Evolutionary conservation across 2,888 invertebrate genomes (phyloP).

Genomic region (Deilephila elpenor): DNA sequence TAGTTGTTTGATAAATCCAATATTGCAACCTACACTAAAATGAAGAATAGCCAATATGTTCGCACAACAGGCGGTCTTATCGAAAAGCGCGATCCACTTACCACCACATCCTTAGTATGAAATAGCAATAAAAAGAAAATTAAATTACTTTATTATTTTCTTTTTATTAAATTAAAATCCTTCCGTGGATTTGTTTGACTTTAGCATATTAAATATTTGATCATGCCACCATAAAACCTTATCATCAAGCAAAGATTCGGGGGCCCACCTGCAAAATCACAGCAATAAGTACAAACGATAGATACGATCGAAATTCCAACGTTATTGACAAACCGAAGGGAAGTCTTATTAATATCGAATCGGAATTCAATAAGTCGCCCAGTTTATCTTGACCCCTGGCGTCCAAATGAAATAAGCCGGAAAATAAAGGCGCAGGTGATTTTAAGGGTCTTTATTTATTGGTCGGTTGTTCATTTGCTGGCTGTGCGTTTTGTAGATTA

Average conservation of each 20-base stretch:
- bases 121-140: no score
- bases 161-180: no score
- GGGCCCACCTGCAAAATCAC: slow-evolving; percentile 37
- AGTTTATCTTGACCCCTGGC: slow-evolving; percentile 42
- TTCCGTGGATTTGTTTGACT: no score
- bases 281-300: slow-evolving; percentile 37
- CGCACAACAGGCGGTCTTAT: no score
- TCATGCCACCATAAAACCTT: no score
- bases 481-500: slow-evolving; percentile 63
- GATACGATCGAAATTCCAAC: slow-evolving; percentile 52
- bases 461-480: slow-evolving; percentile 57
- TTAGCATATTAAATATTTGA: no score
- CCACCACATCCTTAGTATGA: no score
- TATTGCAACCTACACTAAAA: no score
- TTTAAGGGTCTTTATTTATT: slow-evolving; percentile 40
- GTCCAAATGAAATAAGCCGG: slow-evolving; percentile 28
- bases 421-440: slow-evolving; percentile 10
- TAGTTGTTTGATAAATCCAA: no score
- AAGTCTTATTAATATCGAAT: slow-evolving; percentile 67
- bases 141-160: no score
- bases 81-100: no score
- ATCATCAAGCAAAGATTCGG: background rate
- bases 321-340: slow-evolving; percentile 59
- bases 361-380: slow-evolving; percentile 51
- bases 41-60: no score